phyloP scores from a whole-genome alignment of 2,888 invertebrate genomes.

The Aethes cnicana region DNA sequence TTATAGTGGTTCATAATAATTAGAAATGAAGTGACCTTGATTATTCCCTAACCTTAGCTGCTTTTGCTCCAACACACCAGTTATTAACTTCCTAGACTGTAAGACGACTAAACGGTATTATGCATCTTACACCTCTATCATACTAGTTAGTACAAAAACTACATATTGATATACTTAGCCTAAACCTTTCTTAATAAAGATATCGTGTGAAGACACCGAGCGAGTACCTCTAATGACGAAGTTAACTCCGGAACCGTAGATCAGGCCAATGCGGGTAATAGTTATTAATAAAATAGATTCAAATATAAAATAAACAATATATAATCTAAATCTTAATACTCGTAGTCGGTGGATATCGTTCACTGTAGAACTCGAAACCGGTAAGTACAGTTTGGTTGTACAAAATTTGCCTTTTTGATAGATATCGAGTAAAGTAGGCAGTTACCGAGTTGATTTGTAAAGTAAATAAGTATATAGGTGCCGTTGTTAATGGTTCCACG shows the following conservation, averaged over 20 bases:
- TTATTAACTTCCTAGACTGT: constrained; percentile 47
- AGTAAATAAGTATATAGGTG: constrained; percentile 42
- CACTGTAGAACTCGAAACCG: constrained; percentile 47
- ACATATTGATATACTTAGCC: constrained; percentile 28
- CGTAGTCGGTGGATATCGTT: constrained; percentile 38
- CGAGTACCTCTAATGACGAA: constrained; percentile 11
- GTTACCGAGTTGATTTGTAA: constrained; percentile 47
- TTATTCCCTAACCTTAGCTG: constrained; percentile 74
- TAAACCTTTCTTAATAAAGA: constrained; percentile 24
- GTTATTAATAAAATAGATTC: constrained; percentile 34
- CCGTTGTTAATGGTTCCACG: constrained; percentile 65
- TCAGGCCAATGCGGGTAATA: constrained; percentile 30
- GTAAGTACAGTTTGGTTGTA: constrained; percentile 47
- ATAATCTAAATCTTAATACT: constrained; percentile 32
- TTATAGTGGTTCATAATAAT: constrained; percentile 70
- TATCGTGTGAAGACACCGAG: constrained; percentile 19
- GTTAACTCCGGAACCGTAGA: constrained; percentile 21
- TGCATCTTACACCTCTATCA: constrained; percentile 28
- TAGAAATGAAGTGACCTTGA: constrained; percentile 81
- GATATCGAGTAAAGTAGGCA: constrained; percentile 50
- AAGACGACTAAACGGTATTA: constrained; percentile 35
- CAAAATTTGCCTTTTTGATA: constrained; percentile 62
- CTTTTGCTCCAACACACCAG: constrained; percentile 68
- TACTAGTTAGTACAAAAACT: constrained; percentile 31
- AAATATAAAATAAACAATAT: constrained; percentile 34